Evolutionary conservation across 1,140 invertebrate species (phyloP).

Genomic region (Vanessa tameamea): DNA sequence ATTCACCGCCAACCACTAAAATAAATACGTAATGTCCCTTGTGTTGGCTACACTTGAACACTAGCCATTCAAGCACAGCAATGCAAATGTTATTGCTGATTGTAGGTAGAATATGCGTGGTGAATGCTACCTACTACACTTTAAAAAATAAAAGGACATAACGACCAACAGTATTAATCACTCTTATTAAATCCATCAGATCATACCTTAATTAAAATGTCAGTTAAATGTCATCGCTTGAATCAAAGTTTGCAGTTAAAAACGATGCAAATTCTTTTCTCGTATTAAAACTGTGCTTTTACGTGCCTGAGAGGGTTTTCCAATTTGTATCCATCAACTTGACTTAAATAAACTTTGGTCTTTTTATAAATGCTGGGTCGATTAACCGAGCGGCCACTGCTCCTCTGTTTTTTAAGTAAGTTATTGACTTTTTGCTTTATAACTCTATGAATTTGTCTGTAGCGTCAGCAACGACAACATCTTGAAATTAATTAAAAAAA

Average conservation of each 20-base stretch:
- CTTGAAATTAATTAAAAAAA: background rate
- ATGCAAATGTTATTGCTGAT: no score
- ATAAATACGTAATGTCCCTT: no score
- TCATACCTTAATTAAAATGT: conserved; percentile 49
- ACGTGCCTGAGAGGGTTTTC: conserved; percentile 26
- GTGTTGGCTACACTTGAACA: no score
- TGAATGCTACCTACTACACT: no score
- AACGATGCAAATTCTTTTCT: conserved; percentile 28
- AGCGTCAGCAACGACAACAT: background rate
- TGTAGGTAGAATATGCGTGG: no score
- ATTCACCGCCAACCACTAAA: no score
- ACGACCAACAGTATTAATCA: background rate
- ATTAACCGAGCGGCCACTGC: conserved; percentile 22
- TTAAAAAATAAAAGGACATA: background rate
- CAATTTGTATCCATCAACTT: conserved; percentile 36
- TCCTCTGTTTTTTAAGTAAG: conserved; percentile 14
- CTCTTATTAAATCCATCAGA: background rate
- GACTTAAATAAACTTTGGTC: conserved; percentile 36
- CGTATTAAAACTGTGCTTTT: conserved; percentile 32
- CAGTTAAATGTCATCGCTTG: conserved; percentile 37
- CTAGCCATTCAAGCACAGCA: no score
- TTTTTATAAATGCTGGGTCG: conserved; percentile 29
- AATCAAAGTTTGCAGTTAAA: conserved; percentile 23
- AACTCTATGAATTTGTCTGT: background rate
- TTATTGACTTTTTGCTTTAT: background rate